Percentiles rank a stretch among this genome's conserved stretches.
phyloP scores from a whole-genome alignment of 2,797 vertebrate genomes.

The Anableps anableps region DNA sequence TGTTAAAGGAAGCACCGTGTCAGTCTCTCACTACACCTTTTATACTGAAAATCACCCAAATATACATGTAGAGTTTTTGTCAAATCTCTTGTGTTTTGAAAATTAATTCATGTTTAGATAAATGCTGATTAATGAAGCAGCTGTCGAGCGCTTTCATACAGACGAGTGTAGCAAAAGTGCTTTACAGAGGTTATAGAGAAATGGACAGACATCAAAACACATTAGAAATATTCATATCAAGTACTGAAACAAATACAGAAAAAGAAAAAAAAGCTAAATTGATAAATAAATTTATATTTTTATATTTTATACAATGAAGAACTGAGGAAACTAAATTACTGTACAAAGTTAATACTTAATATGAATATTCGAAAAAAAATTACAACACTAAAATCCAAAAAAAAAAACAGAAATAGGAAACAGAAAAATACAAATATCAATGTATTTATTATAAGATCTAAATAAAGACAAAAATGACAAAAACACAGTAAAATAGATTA shows the following conservation, averaged over 20 bases:
- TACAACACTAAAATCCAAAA: not conserved
- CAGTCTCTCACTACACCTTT: not conserved
- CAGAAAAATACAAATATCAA: no score
- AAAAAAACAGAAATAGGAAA: no score
- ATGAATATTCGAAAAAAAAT: not conserved
- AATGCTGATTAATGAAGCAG: not conserved
- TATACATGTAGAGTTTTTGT: not conserved
- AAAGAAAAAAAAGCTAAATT: not conserved
- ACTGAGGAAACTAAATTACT: not conserved
- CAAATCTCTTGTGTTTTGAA: not conserved
- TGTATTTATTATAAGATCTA: no score
- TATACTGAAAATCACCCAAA: not conserved
- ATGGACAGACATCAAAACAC: not conserved
- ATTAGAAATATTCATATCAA: not conserved
- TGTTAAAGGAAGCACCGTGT: not conserved
- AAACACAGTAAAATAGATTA: no score
- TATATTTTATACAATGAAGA: not conserved
- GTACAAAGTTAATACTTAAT: not conserved
- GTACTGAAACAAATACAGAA: not conserved
- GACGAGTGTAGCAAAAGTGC: not conserved
- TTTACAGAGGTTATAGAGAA: not conserved
- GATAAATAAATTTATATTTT: not conserved
- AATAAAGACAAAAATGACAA: no score
- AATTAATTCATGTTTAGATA: not conserved
- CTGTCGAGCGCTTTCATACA: not conserved